phyloP scores from a whole-genome alignment of 2,797 vertebrate species.

The Muraenolepis orangiensis region DNA sequence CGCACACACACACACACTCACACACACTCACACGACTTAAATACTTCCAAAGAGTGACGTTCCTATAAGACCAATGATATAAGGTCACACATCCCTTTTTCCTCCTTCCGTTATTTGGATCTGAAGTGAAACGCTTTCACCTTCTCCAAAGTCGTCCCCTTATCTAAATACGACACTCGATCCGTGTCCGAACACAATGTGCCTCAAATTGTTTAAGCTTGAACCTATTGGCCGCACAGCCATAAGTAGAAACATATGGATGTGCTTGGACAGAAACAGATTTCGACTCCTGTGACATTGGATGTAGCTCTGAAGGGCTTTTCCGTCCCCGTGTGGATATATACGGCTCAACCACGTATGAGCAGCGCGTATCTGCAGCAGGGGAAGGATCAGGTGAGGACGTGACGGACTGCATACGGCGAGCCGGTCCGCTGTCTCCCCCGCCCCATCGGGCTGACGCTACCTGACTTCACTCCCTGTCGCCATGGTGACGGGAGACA shows the following conservation, averaged over 20 bases:
- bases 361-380: not conserved
- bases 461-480: slow-evolving; percentile 1
- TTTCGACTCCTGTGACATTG: not conserved
- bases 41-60: not conserved
- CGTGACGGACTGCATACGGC: not conserved
- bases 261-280: not conserved
- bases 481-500: not conserved
- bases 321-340: not conserved
- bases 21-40: slow-evolving; percentile 18
- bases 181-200: not conserved
- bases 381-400: not conserved
- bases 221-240: not conserved
- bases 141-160: not conserved
- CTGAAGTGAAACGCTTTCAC: not conserved
- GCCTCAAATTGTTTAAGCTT: not conserved
- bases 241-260: not conserved
- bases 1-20: slow-evolving; percentile 3
- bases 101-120: not conserved
- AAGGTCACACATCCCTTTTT: not conserved
- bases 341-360: not conserved
- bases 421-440: not conserved
- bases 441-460: not conserved
- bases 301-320: not conserved
- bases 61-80: not conserved
- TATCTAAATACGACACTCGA: not conserved